Base-by-base conservation (phyloP, 2,113 vertebrate genomes). In the Misgurnus mizolepis region DNA sequence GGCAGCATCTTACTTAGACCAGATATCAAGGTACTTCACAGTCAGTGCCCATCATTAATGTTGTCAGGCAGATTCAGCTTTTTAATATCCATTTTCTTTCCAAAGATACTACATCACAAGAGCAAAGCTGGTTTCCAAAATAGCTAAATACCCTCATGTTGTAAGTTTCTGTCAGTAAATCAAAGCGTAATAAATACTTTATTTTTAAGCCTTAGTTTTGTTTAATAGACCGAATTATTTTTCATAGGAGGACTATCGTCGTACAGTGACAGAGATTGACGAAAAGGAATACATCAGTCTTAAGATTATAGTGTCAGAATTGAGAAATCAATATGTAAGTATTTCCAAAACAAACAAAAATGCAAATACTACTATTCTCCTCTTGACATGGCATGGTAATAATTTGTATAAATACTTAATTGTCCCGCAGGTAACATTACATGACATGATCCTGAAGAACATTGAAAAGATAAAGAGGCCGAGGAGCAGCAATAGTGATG, bases 391-490 rank as follows among this genome's bases (percentile, higher is more conserved):
- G 6, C 3, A 34, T 22, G 22, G 27, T 72, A 18, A 58, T 18
- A 5, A 6, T 41, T 43, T 60, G 77, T 10, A 41, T 76, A 39
- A 55, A 73, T 17, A 47, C 14, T 27, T 9, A 7, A 15, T 45
- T 72, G 50, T 67, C 17, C 4, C 58, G 49, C 85, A 98, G 98
- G 98, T 99, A 89, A 98, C 97, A 82, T 94, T 99, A 93, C 96
- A 99, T 73, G 97, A 99, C 90, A 98, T 99, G 97, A 99, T 99
- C 87, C 94, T 99, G 91, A 99, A 99, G 94, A 99, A 99, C 90
- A 99, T 99, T 7, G 98, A 99, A 93, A 99, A 99, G 93, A 99
- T 99, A 92, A 99, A 98, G 94, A 95, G 95, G 93, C 98, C 98
- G 85, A 93, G 98, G 82, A 99, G 96, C 95, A 98, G 97, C 94